Percentiles rank a stretch among this genome's conserved stretches.
These are phyloP conservation scores for Linepithema humile DNA, from an alignment of 1,140 invertebrate genomes.

Conservation along the genomic window DNA sequence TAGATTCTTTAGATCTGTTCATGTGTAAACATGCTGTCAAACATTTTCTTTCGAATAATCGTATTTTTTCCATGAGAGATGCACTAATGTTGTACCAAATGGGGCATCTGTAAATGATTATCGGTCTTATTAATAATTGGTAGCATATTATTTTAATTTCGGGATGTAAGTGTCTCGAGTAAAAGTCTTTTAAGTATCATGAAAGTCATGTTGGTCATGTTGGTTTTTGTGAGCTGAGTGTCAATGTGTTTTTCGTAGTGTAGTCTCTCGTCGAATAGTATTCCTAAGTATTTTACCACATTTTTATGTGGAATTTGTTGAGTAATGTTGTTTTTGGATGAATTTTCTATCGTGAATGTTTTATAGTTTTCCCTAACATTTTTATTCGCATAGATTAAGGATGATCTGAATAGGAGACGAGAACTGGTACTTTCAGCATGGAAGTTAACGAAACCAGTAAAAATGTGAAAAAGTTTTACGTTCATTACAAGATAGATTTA, in stretches of 20 bases:
- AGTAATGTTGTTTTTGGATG: too few species aligned
- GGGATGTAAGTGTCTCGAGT: slow-evolving; percentile 5
- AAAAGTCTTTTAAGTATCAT: slow-evolving; percentile 28
- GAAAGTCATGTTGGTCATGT: slow-evolving; percentile 49
- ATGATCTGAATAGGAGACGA: too few species aligned
- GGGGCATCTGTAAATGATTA: slow-evolving; percentile 46
- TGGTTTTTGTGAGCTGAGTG: slow-evolving; percentile 55
- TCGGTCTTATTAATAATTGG: slow-evolving; percentile 27
- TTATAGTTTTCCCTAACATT: too few species aligned
- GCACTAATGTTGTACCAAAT: slow-evolving; percentile 56
- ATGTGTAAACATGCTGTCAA: slow-evolving; percentile 39
- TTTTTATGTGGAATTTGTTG: slow-evolving; percentile 38
- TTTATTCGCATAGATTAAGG: too few species aligned
- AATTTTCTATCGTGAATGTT: too few species aligned
- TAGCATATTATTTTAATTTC: slow-evolving; percentile 51
- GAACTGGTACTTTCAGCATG: too few species aligned
- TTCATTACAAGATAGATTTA: too few species aligned
- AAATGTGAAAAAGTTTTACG: too few species aligned
- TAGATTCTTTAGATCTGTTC: neutral
- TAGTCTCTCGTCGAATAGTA: slow-evolving; percentile 52
- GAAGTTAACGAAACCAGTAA: too few species aligned
- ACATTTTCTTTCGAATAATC: slow-evolving; percentile 63
- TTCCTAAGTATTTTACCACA: slow-evolving; percentile 54
- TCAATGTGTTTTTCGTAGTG: slow-evolving; percentile 47
- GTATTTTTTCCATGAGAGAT: slow-evolving; percentile 36